These are phyloP conservation scores for Pangasius larnaudii DNA, from an alignment of 2,797 vertebrate genomes.

Conservation along the genomic window DNA sequence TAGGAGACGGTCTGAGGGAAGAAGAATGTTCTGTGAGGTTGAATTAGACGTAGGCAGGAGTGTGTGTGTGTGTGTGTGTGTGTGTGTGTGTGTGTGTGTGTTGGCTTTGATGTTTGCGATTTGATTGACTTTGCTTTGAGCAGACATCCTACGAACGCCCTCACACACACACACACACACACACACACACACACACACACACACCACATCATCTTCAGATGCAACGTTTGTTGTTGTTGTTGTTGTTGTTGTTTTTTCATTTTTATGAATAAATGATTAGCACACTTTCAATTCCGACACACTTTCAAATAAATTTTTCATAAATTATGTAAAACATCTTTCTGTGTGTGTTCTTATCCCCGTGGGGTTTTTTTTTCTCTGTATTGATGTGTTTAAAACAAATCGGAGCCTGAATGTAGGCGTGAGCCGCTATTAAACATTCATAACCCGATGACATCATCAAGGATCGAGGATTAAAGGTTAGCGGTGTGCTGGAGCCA, in stretches of 20 bases:
- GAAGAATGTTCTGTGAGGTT: neutral
- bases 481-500: too few species aligned
- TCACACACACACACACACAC: neutral
- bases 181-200: neutral
- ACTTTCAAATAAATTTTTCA: neutral
- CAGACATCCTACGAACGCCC: neutral
- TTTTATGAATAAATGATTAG: conserved; percentile 14
- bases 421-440: neutral
- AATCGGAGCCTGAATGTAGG: neutral
- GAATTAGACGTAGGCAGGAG: neutral
- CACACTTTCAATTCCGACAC: neutral
- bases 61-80: conserved; percentile 10
- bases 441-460: neutral
- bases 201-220: neutral
- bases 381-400: neutral
- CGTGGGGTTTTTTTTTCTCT: neutral
- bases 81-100: neutral
- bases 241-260: neutral
- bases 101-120: conserved; percentile 3
- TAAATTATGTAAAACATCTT: neutral
- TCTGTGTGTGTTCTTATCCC: neutral
- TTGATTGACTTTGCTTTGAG: conserved; percentile 28
- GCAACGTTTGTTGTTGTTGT: neutral
- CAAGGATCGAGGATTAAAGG: neutral
- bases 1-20: conserved; percentile 1